Evolutionary conservation across 2,888 invertebrate species (phyloP).

Genomic region (Empis stercorea): DNA sequence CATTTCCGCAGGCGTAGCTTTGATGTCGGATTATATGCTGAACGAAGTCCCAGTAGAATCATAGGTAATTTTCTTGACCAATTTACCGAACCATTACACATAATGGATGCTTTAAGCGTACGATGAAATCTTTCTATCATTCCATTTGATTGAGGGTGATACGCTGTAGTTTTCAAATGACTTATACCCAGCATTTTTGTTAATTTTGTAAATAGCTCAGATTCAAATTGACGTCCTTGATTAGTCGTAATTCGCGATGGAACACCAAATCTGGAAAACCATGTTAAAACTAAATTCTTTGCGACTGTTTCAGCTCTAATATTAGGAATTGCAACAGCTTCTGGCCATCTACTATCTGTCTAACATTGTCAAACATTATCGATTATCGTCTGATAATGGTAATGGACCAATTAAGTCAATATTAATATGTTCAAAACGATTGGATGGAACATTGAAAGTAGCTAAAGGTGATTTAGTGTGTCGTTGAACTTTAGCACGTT

Average conservation of each 20-base stretch:
- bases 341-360: slow-evolving; percentile 16
- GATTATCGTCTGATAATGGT: not conserved
- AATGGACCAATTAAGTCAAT: slow-evolving; percentile 7
- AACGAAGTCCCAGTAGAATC: slow-evolving; percentile 24
- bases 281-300: too few relatives aligned
- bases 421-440: not conserved
- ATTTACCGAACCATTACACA: slow-evolving; percentile 12
- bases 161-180: slow-evolving; percentile 21
- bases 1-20: too few relatives aligned
- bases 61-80: slow-evolving; percentile 23
- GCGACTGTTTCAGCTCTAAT: slow-evolving; percentile 16
- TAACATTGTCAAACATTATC: slow-evolving; percentile 22
- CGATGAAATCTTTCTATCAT: slow-evolving; percentile 32
- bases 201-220: slow-evolving; percentile 19
- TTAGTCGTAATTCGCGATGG: slow-evolving; percentile 28
- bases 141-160: slow-evolving; percentile 30
- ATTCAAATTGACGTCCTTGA: slow-evolving; percentile 27
- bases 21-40: slow-evolving; percentile 18
- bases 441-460: slow-evolving; percentile 7
- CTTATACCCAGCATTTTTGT: slow-evolving; percentile 18
- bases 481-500: too few relatives aligned
- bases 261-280: slow-evolving; percentile 27
- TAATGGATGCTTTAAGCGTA: slow-evolving; percentile 22
- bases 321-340: slow-evolving; percentile 14
- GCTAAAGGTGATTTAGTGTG: too few relatives aligned